Base-by-base conservation (phyloP, 2,888 invertebrate species). In the Thecophora atra region DNA sequence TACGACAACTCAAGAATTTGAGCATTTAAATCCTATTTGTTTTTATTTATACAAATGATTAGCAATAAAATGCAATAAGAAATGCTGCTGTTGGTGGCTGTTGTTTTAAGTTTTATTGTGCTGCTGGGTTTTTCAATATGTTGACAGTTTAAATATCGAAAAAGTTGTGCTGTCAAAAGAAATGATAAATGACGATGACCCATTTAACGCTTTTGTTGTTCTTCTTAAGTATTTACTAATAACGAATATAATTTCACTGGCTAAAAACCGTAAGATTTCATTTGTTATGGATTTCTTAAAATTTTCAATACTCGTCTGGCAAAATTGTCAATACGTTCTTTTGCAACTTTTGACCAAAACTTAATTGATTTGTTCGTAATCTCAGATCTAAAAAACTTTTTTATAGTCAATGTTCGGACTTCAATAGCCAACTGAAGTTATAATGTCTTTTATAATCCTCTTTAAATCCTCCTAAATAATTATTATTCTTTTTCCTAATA, bases 111-210 rank as follows among this genome's bases (percentile, higher is more conserved):
- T 52, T 66, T 28, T 54, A 19, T n/a, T 51, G n/a, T 5, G n/a
- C 3, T 63, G 62, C 17, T 62, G 7, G 15, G 3, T 37, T 6
- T 63, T 63, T 44, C 47, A 44, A 37, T 37, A 37, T 37, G 37
- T 37, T 37, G 37, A 37, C 11, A 37, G 37, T 37, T 37, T 37
- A 8, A 11, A 37, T 37, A 8, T 37, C 11, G 37, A 37, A 37
- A 70, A 64, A 62, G 54, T 24, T 24, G 54, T 37, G n/a, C 72
- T 63, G 72, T 52, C 62, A 62, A 47, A 68, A 65, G 52, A 75
- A 72, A 77, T 78, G 78, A 78, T 78, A 74, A 74, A 78, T 78
- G 76, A 72, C 56, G 74, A 63, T 76, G 76, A 78, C 77, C 75
- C 74, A 77, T 75, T 76, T 21, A 54, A 19, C 8, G 15, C 21